Conservation (phyloP, 2,113 vertebrate genomes). For the Smithornis capensis region DNA sequence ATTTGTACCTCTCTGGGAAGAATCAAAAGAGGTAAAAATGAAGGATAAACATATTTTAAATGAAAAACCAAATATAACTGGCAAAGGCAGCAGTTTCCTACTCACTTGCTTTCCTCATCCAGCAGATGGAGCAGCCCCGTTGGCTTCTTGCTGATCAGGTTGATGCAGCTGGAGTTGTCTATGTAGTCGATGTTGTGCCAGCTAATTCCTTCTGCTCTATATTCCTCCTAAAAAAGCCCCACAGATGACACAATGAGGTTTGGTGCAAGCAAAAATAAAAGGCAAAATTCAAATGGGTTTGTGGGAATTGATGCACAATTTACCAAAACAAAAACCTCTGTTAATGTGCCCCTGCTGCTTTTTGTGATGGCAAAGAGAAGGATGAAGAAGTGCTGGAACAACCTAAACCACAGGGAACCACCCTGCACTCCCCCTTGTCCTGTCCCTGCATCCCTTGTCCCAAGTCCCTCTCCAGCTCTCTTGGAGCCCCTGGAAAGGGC, state of each 20-base stretch:
- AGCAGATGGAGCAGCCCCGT: slow-evolving; percentile 95
- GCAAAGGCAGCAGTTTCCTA: slow-evolving; percentile 9
- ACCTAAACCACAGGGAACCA: neutral
- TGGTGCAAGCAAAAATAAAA: neutral
- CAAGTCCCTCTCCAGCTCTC: neutral
- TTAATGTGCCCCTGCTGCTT: neutral
- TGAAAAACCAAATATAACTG: neutral
- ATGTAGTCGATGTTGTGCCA: slow-evolving; percentile 98
- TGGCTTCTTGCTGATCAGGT: slow-evolving; percentile 97
- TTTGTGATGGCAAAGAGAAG: neutral
- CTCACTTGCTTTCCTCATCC: slow-evolving; percentile 99
- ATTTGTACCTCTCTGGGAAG: neutral
- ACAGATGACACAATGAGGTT: neutral
- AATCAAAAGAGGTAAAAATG: neutral
- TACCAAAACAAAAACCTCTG: neutral
- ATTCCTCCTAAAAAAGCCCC: slow-evolving; percentile 85
- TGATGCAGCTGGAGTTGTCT: slow-evolving; percentile 95
- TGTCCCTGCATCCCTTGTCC: fast-evolving
- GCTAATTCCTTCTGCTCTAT: slow-evolving; percentile 91
- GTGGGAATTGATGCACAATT: fast-evolving
- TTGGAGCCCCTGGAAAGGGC: neutral
- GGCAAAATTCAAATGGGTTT: neutral
- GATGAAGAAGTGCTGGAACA: neutral
- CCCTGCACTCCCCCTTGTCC: fast-evolving
- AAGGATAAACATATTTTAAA: neutral